Percentiles rank a stretch among this genome's conserved stretches.
phyloP scores from a whole-genome alignment of 2,888 invertebrate species.

The Itoplectis maculator region DNA sequence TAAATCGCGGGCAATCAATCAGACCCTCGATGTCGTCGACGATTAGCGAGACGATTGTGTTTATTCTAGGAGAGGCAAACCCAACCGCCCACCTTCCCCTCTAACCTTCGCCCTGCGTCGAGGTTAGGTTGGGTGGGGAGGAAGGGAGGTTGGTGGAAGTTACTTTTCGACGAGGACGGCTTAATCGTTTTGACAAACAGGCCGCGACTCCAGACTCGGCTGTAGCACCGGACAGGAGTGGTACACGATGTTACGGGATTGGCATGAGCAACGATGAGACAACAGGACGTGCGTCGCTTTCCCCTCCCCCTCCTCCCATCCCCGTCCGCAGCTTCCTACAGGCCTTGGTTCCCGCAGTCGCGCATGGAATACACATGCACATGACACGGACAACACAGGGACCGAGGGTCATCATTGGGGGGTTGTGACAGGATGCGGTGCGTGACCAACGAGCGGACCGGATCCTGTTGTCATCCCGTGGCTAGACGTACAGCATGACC shows the following conservation, averaged over 20 bases:
- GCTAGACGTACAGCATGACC: slow-evolving; percentile 55
- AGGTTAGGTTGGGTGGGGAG: not conserved
- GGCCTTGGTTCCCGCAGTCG: not conserved
- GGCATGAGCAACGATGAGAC: slow-evolving; percentile 71
- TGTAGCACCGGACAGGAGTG: slow-evolving; percentile 72
- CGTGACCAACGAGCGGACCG: slow-evolving; percentile 71
- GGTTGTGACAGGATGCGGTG: slow-evolving; percentile 70
- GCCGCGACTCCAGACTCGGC: slow-evolving; percentile 54
- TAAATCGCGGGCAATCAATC: not conserved
- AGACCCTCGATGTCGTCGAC: not conserved
- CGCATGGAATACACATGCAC: slow-evolving; percentile 35
- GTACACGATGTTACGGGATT: slow-evolving; percentile 56
- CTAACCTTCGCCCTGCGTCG: not conserved
- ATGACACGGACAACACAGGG: slow-evolving; percentile 39
- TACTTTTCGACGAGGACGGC: not conserved
- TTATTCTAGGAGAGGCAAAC: not conserved
- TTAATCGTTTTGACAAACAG: slow-evolving; percentile 50
- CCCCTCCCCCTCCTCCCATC: too few species aligned
- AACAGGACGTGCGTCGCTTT: slow-evolving; percentile 64
- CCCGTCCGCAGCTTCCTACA: slow-evolving; percentile 30
- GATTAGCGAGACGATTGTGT: not conserved
- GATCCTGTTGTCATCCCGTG: slow-evolving; percentile 64
- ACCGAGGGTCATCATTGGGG: slow-evolving; percentile 45
- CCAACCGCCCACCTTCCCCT: not conserved
- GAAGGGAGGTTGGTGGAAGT: too few species aligned